phyloP scores from a whole-genome alignment of 2,113 vertebrate genomes.

The Synodontis membranacea region DNA sequence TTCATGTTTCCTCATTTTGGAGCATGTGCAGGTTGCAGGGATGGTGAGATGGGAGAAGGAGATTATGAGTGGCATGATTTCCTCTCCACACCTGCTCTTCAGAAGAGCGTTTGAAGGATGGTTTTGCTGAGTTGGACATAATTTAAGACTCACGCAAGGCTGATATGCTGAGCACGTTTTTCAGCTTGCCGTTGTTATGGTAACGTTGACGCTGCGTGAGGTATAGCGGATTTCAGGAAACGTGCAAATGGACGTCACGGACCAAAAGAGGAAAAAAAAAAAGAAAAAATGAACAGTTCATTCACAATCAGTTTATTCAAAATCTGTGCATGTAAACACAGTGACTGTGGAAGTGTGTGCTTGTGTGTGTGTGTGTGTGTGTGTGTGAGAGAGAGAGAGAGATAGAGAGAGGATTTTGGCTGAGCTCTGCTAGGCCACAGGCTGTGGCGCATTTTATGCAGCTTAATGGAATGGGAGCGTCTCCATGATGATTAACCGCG shows the following conservation, averaged over 20 bases:
- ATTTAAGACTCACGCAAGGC: background rate
- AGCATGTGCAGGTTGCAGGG: background rate
- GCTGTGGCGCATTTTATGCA: constrained; percentile 20
- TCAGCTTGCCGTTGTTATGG: background rate
- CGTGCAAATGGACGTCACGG: background rate
- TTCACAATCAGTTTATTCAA: background rate
- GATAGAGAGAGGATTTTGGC: background rate
- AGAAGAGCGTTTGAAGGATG: background rate
- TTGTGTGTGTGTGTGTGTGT: background rate
- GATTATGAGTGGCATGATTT: background rate
- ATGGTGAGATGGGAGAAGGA: background rate
- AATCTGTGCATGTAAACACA: background rate
- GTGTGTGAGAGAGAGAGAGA: background rate
- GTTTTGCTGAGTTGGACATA: too few species aligned
- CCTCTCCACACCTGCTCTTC: constrained; percentile 10
- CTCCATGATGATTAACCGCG: constrained; percentile 54
- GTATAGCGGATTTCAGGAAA: background rate
- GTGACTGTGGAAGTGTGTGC: background rate
- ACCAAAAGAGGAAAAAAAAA: background rate
- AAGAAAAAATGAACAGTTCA: background rate
- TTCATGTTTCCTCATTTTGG: background rate
- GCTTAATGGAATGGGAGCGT: constrained; percentile 49
- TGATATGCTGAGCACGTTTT: background rate
- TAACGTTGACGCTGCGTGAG: background rate
- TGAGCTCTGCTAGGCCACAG: constrained; percentile 10